Percentiles rank a stretch among this genome's conserved stretches.
Conservation (phyloP, 2,888 invertebrate genomes). For the Callyntrura sp. region DNA sequence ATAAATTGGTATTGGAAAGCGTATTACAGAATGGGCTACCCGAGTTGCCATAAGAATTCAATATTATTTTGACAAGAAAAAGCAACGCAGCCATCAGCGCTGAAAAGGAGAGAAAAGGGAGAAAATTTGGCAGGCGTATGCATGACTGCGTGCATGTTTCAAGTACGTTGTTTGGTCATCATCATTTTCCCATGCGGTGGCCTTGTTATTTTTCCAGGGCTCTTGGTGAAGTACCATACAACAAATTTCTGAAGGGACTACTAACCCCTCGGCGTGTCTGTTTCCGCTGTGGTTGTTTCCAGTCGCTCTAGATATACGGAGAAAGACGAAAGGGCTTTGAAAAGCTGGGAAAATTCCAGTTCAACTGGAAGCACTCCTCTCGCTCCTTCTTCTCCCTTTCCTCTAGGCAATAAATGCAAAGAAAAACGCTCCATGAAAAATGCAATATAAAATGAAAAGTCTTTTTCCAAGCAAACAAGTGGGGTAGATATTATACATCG, state of each 20-base stretch:
- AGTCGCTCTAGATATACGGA: background rate
- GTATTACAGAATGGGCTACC: background rate
- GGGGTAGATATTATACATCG: background rate
- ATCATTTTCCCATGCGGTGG: background rate
- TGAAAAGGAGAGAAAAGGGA: background rate
- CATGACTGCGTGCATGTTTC: background rate
- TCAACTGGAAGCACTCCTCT: background rate
- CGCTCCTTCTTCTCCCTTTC: background rate
- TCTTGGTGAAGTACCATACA: background rate
- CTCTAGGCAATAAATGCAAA: background rate
- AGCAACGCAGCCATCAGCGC: background rate
- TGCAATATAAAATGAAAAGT: background rate
- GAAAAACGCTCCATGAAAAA: background rate
- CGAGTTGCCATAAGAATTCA: constrained; percentile 7
- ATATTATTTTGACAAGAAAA: background rate
- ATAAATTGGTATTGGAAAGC: background rate
- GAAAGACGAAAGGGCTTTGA: background rate
- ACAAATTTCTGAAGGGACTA: background rate
- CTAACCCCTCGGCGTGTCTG: background rate
- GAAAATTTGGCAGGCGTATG: background rate
- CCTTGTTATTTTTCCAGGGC: constrained; percentile 26
- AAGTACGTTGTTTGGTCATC: background rate
- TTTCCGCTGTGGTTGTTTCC: background rate
- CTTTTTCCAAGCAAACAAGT: background rate
- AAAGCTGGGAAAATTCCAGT: background rate